Evolutionary conservation across 2,888 invertebrate species (phyloP).

Genomic region (Erpobdella octoculata): DNA sequence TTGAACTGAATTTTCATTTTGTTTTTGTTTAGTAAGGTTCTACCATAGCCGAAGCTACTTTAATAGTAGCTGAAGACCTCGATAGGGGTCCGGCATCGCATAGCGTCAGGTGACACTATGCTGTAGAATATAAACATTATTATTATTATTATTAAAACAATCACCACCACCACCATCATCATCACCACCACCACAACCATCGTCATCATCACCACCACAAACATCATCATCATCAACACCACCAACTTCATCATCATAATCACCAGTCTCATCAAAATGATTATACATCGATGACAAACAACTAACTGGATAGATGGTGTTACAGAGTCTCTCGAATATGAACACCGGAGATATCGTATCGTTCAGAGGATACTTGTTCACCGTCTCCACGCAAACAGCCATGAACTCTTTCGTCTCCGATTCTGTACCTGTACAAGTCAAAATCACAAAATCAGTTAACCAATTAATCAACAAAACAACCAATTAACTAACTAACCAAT

Average conservation of each 20-base stretch:
- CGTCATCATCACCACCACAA: no score
- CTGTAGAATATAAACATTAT: no score
- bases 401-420: constrained; percentile 92
- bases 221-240: background rate
- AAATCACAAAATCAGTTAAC: background rate
- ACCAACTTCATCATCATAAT: background rate
- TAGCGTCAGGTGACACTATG: no score
- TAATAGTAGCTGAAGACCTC: no score
- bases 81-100: no score
- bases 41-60: no score
- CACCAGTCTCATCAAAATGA: background rate
- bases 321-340: constrained; percentile 90
- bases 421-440: constrained; percentile 65
- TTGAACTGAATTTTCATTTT: no score
- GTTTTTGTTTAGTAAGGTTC: no score
- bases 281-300: background rate
- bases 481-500: no score
- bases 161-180: no score
- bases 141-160: no score
- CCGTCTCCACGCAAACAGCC: constrained; percentile 90
- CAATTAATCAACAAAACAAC: background rate
- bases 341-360: constrained; percentile 94
- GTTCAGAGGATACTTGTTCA: constrained; percentile 74
- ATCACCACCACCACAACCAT: no score
- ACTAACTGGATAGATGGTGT: constrained; percentile 73